Evolutionary conservation across 2,113 vertebrate species (phyloP).

Genomic region (Baryphthengus martii): DNA sequence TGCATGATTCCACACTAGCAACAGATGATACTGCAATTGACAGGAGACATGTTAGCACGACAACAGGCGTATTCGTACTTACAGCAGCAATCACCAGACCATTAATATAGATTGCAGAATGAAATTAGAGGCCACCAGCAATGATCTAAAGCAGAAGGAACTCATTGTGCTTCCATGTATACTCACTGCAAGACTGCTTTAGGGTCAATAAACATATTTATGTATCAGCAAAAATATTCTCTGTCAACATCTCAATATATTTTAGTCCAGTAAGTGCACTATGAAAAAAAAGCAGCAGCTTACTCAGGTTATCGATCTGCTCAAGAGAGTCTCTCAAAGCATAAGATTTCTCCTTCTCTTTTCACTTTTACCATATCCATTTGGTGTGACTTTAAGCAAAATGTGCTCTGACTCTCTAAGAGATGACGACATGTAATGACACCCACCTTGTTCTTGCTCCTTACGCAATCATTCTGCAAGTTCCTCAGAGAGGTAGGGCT

Average conservation of each 20-base stretch:
- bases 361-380: background rate
- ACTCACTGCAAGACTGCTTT: background rate
- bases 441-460: background rate
- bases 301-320: background rate
- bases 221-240: background rate
- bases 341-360: background rate
- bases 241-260: background rate
- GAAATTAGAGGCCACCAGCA: background rate
- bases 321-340: background rate
- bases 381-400: background rate
- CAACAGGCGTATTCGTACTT: background rate
- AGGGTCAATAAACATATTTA: background rate
- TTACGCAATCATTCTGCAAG: background rate
- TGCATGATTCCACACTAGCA: background rate
- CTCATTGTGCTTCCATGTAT: background rate
- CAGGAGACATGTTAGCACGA: background rate
- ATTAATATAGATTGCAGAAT: background rate
- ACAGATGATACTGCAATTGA: background rate
- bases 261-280: background rate
- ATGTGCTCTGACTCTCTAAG: background rate
- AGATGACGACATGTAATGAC: background rate
- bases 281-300: background rate
- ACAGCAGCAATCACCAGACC: background rate
- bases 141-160: background rate
- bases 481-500: background rate